Percentiles rank a stretch among this genome's conserved stretches.
Conservation (phyloP, 1,140 invertebrate genomes). For the Euwallacea similis region DNA sequence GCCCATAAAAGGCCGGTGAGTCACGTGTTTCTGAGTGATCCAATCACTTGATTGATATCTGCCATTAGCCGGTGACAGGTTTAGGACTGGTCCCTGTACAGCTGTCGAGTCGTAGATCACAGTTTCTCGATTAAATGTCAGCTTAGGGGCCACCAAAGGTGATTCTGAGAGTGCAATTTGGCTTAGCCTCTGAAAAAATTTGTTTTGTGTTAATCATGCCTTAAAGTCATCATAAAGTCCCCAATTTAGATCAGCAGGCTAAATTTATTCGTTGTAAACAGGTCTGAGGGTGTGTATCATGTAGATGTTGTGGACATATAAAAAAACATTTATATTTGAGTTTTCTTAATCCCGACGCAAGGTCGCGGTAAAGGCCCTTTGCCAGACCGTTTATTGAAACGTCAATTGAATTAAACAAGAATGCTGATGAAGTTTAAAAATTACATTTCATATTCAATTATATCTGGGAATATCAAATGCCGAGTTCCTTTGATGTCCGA, state of each 20-base stretch:
- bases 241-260: too few relatives aligned
- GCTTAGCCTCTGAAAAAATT: background rate
- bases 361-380: background rate
- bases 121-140: slow-evolving; percentile 14
- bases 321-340: background rate
- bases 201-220: background rate
- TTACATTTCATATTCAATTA: slow-evolving; percentile 41
- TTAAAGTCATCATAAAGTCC: too few relatives aligned
- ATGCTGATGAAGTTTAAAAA: slow-evolving; percentile 41
- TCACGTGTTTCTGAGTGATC: slow-evolving; percentile 50
- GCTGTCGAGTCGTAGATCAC: slow-evolving; percentile 37
- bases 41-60: slow-evolving; percentile 53
- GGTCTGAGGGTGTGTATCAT: too few relatives aligned
- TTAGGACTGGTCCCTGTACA: slow-evolving; percentile 50
- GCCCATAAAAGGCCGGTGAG: slow-evolving; percentile 40
- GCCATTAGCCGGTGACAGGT: slow-evolving; percentile 53
- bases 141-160: slow-evolving; percentile 9
- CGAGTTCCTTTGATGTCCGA: slow-evolving; percentile 37
- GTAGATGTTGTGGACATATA: background rate
- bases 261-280: too few relatives aligned
- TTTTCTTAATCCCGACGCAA: background rate
- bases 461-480: slow-evolving; percentile 39
- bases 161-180: slow-evolving; percentile 2
- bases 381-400: slow-evolving; percentile 30
- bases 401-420: slow-evolving; percentile 38